Evolutionary conservation across 2,113 vertebrate species (phyloP), one percentile per base, ranked within the genome.

Genomic region (Proterorhinus semilunaris): DNA sequence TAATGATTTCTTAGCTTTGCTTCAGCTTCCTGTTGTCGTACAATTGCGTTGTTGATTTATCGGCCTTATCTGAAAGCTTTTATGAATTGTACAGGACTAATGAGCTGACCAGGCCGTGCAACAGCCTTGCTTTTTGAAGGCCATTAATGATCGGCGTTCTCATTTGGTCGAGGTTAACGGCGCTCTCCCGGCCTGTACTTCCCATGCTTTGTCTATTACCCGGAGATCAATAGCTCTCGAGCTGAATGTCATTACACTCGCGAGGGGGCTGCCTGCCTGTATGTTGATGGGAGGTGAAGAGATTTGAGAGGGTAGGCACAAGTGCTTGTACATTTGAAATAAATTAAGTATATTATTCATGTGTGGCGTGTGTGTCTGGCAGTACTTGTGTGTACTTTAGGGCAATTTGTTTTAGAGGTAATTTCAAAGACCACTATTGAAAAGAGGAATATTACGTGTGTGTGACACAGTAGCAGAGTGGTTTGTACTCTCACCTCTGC

Each of bases 141-240:
- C 61, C 66, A 67, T 53, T 61, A 52, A 72, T 83, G 72, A 69
- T 71, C 72, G 72, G 69, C 66, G 66, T 75, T 73, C 44, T 62
- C 63, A 53, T 83, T 76, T 68, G 63, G 65, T 53, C 8, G 36
- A 11, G 48, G 67, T 71, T 65, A 80, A 76, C 45, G 49, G 57
- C 68, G 70, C 64, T 74, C 66, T 67, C 43, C 68, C 8, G 5
- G 49, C 49, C 49, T 49, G 72, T 74, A 57, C 83, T 64, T 68
- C 76, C 71, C 62, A 62, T 72, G 63, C 54, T 64, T 76, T 55
- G 76, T 76, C 71, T 81, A 76, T 87, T 87, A 78, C 64, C 71
- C 47, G 71, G 73, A 77, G 81, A 89, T 88, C 89, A 88, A 88
- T 87, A 86, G 81, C 81, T 87, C 86, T 87, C 79, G 80, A 86